Percentiles rank a stretch among this genome's conserved stretches.
These are phyloP conservation scores for Rhamphomyia laevipes DNA, from an alignment of 2,888 invertebrate species.

Conservation along the genomic window DNA sequence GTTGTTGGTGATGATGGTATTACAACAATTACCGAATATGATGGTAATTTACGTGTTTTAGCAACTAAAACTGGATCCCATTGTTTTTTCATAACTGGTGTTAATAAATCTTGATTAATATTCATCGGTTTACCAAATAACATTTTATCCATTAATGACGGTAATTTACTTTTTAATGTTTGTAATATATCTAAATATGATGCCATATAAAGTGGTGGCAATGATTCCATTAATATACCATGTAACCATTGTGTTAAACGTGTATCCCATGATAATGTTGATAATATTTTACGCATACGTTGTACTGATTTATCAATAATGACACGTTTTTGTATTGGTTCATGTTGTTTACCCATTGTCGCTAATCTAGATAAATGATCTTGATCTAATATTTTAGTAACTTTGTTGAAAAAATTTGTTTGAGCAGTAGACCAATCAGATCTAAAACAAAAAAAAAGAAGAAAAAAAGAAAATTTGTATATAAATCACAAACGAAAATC, in stretches of 20 bases:
- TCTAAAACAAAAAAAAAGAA: constrained; percentile 32
- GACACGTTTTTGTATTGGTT: constrained; percentile 55
- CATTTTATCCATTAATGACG: constrained; percentile 62
- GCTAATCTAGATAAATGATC: constrained; percentile 55
- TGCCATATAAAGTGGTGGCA: constrained; percentile 53
- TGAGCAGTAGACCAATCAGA: constrained; percentile 52
- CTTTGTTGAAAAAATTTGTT: constrained; percentile 50
- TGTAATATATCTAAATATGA: constrained; percentile 69
- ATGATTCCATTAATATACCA: constrained; percentile 51
- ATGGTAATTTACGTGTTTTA: constrained; percentile 55
- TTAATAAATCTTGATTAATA: constrained; percentile 51
- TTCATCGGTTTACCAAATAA: constrained; percentile 44
- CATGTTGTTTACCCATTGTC: constrained; percentile 45
- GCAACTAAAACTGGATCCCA: constrained; percentile 64
- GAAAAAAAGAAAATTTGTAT: background rate
- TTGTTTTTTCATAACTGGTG: constrained; percentile 44
- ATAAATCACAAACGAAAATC: too few species aligned
- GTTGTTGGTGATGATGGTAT: constrained; percentile 45
- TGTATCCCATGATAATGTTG: constrained; percentile 60
- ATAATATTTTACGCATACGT: constrained; percentile 53
- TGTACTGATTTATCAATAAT: constrained; percentile 59
- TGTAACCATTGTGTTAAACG: constrained; percentile 69
- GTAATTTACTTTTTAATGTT: constrained; percentile 55
- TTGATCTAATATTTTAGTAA: constrained; percentile 51
- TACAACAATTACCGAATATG: constrained; percentile 53